These are phyloP conservation scores for Hedya salicella DNA, from an alignment of 2,888 invertebrate species.

Conservation along the genomic window DNA sequence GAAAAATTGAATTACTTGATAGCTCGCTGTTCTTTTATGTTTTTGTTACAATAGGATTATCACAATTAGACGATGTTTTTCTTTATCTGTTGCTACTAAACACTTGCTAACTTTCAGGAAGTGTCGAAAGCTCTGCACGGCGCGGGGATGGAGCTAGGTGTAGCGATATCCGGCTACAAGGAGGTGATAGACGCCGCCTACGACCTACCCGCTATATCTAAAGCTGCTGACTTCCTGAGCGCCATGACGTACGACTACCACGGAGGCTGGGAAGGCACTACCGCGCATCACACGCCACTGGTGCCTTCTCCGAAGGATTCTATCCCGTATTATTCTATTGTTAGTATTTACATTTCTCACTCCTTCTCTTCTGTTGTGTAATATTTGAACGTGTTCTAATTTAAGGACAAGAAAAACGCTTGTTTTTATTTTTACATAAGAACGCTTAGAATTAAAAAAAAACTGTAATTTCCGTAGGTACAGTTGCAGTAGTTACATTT, in stretches of 20 bases:
- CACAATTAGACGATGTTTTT: background rate
- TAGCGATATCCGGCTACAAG: constrained; percentile 95
- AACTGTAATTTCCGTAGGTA: too few species aligned
- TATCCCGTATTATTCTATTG: constrained; percentile 91
- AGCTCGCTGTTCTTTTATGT: too few species aligned
- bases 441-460: too few species aligned
- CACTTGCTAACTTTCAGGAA: constrained; percentile 75
- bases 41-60: background rate
- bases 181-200: constrained; percentile 95
- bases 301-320: constrained; percentile 87
- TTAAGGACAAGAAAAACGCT: too few species aligned
- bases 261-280: constrained; percentile 93
- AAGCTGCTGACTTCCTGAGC: constrained; percentile 90
- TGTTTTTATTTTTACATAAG: too few species aligned
- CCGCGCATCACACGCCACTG: constrained; percentile 93
- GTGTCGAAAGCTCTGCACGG: constrained; percentile 87
- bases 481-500: too few species aligned
- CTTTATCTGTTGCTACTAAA: background rate
- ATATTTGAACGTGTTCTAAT: too few species aligned
- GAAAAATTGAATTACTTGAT: too few species aligned
- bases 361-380: too few species aligned
- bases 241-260: constrained; percentile 96
- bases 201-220: constrained; percentile 89
- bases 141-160: constrained; percentile 90
- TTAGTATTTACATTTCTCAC: constrained; percentile 78